Evolutionary conservation across 2,797 vertebrate genomes (phyloP).

Genomic region (Adrianichthys oophorus): DNA sequence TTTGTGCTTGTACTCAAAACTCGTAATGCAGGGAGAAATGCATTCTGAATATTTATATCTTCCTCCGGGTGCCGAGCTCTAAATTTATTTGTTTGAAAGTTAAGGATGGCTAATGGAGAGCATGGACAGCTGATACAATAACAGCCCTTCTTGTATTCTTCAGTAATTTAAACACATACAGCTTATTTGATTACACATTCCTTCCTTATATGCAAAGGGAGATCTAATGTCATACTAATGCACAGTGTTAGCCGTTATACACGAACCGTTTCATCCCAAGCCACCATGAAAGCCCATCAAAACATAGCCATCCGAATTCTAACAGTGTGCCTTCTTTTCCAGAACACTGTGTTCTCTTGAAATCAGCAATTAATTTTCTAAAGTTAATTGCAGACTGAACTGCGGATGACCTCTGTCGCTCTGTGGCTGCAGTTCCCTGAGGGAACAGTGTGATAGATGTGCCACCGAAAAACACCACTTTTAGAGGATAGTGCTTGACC

Average conservation of each 20-base stretch:
- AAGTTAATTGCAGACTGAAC: constrained; percentile 68
- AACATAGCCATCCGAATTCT: constrained; percentile 54
- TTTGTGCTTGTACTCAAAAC: constrained; percentile 27
- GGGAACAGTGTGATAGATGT: constrained; percentile 40
- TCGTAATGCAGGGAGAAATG: constrained; percentile 18
- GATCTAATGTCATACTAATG: constrained; percentile 68
- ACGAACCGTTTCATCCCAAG: constrained; percentile 56
- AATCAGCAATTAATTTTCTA: constrained; percentile 62
- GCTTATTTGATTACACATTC: constrained; percentile 58
- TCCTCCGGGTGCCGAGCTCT: constrained; percentile 40
- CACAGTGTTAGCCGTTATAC: constrained; percentile 57
- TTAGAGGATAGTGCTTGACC: constrained; percentile 10
- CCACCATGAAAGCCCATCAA: constrained; percentile 66
- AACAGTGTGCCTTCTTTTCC: constrained; percentile 45
- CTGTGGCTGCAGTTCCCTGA: constrained; percentile 25
- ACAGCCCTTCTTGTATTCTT: constrained; percentile 60
- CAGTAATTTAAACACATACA: constrained; percentile 46
- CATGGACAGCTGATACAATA: constrained; percentile 60
- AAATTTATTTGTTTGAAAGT: constrained; percentile 66
- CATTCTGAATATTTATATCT: constrained; percentile 35
- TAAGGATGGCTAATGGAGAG: constrained; percentile 64
- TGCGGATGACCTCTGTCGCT: constrained; percentile 56
- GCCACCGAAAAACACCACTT: constrained; percentile 28
- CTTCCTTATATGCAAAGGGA: constrained; percentile 44
- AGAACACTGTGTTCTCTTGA: constrained; percentile 55